Evolutionary conservation across 1,140 invertebrate genomes (phyloP).

Genomic region (Heliconius himera): DNA sequence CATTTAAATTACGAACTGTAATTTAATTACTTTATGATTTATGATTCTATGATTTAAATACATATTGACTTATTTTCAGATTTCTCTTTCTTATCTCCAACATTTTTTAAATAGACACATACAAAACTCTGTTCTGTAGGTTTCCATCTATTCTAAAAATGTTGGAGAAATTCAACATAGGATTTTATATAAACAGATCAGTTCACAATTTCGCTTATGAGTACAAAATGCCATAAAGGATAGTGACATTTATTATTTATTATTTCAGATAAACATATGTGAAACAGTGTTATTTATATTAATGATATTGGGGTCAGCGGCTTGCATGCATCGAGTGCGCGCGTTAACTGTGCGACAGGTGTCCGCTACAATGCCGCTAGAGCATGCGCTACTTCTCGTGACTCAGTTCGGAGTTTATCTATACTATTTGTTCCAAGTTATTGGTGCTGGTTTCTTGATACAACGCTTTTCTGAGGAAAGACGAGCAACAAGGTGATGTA

Average conservation of each 20-base stretch:
- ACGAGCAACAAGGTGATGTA: constrained; percentile 61
- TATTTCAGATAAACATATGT: constrained; percentile 80
- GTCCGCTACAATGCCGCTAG: constrained; percentile 81
- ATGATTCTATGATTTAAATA: too few relatives aligned
- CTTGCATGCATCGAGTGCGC: constrained; percentile 80
- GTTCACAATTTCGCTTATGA: too few relatives aligned
- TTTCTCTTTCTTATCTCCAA: too few relatives aligned
- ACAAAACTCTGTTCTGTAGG: too few relatives aligned
- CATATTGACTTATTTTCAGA: background rate
- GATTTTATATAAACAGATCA: too few relatives aligned
- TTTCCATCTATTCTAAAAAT: background rate
- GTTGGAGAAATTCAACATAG: background rate
- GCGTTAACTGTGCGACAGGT: constrained; percentile 60
- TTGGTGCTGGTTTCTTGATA: constrained; percentile 79
- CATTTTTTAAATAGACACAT: too few relatives aligned
- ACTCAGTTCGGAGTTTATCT: constrained; percentile 87
- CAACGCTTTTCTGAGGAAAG: constrained; percentile 61
- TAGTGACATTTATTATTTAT: background rate
- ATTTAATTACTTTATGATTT: too few relatives aligned
- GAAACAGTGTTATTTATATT: constrained; percentile 84
- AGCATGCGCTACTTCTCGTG: constrained; percentile 86
- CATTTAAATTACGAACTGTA: too few relatives aligned
- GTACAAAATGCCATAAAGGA: too few relatives aligned
- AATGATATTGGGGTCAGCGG: constrained; percentile 80
- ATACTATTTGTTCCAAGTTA: constrained; percentile 86